Conservation (phyloP, 2,113 vertebrate genomes). For the Procapra przewalskii region DNA sequence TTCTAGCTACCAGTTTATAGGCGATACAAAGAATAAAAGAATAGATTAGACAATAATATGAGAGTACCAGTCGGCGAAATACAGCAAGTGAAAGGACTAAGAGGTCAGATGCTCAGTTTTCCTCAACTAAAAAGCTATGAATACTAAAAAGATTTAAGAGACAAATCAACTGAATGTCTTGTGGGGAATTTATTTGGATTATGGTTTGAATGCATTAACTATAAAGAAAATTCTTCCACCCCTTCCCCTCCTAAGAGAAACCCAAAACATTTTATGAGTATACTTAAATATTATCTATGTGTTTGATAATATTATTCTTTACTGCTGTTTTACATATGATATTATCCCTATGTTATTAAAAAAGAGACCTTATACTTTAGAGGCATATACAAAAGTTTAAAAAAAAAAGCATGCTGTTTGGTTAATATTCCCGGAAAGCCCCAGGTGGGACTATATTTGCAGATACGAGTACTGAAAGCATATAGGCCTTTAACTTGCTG, state of each 20-base stretch:
- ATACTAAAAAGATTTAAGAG: neutral
- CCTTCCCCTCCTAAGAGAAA: neutral
- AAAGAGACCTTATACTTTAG: neutral
- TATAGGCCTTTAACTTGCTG: neutral
- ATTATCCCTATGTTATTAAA: neutral
- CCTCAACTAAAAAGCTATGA: neutral
- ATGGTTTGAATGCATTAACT: neutral
- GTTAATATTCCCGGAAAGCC: neutral
- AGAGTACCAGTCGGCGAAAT: neutral
- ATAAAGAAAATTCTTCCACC: neutral
- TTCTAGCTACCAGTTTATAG: neutral
- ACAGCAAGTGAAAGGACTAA: neutral
- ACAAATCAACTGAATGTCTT: neutral
- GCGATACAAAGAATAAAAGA: neutral
- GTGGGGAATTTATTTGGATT: neutral
- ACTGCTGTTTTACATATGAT: neutral
- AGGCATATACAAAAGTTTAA: neutral
- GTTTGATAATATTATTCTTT: neutral
- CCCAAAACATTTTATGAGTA: neutral
- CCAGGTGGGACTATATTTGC: neutral
- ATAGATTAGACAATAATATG: neutral
- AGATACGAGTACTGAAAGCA: neutral
- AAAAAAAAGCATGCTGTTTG: neutral
- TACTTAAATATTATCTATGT: neutral
- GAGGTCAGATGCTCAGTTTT: neutral